These are phyloP conservation scores for Gasterosteus aculeatus DNA, from an alignment of 2,113 vertebrate genomes.

Conservation along the genomic window DNA sequence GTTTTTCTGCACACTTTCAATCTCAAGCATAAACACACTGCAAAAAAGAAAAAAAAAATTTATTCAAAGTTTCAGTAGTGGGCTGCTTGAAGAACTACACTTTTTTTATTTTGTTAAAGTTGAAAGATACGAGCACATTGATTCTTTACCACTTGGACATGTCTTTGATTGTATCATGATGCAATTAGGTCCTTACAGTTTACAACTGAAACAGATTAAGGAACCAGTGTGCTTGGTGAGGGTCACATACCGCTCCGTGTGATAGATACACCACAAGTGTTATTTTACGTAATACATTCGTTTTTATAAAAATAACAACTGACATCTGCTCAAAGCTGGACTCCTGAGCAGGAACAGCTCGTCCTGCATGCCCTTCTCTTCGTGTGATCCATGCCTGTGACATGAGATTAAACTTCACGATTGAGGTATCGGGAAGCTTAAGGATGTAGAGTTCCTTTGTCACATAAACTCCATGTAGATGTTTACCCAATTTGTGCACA, in stretches of 20 bases:
- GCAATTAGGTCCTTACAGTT: background rate
- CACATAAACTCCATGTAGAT: background rate
- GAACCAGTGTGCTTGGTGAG: background rate
- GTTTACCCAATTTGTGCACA: background rate
- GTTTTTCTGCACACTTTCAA: background rate
- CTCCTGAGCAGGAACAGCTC: background rate
- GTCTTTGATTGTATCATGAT: too few relatives aligned
- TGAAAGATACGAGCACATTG: too few relatives aligned
- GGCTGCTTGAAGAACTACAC: background rate
- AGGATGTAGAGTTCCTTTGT: constrained; percentile 1
- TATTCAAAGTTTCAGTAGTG: background rate
- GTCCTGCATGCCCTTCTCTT: background rate
- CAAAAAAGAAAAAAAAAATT: background rate
- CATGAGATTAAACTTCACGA: constrained; percentile 11
- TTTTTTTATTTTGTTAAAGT: background rate
- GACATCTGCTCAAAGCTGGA: constrained; percentile 3
- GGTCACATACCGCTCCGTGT: background rate
- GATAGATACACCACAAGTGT: background rate
- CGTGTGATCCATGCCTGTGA: background rate
- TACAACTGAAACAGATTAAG: background rate
- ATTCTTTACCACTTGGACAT: background rate
- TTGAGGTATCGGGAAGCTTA: background rate
- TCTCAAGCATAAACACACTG: background rate
- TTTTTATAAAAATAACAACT: background rate
- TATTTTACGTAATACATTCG: background rate